Conservation (phyloP, 2,113 vertebrate species). For the Paratilapia polleni region DNA sequence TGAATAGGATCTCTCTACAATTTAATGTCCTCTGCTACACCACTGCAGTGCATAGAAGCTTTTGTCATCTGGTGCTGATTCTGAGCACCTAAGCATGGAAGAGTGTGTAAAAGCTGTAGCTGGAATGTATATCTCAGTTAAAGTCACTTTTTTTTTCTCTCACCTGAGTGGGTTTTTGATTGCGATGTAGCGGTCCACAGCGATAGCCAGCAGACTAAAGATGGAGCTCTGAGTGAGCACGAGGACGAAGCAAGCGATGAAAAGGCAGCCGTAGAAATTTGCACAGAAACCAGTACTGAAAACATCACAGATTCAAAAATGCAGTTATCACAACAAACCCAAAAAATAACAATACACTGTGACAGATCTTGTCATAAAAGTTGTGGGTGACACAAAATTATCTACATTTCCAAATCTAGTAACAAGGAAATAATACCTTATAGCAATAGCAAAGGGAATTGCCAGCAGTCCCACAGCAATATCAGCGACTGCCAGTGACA, state of each 20-base stretch:
- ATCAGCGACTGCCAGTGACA: constrained; percentile 93
- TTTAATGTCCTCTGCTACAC: constrained; percentile 3
- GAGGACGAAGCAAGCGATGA: constrained; percentile 96
- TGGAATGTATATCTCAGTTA: background rate
- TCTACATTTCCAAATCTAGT: background rate
- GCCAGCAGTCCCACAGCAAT: constrained; percentile 94
- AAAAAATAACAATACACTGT: background rate
- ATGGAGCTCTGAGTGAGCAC: constrained; percentile 97
- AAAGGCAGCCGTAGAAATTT: constrained; percentile 93
- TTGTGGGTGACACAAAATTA: background rate
- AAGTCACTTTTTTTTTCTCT: constrained; percentile 49
- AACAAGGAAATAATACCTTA: constrained; percentile 56
- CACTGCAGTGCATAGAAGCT: background rate
- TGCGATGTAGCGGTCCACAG: constrained; percentile 94
- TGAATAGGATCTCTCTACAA: constrained; percentile 17
- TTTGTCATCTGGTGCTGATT: background rate
- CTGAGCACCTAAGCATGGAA: background rate
- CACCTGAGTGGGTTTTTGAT: constrained; percentile 96
- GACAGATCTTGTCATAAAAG: background rate
- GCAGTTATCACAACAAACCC: background rate
- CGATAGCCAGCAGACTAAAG: constrained; percentile 96
- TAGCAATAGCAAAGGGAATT: constrained; percentile 93
- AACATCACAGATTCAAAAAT: background rate
- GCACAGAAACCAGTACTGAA: constrained; percentile 92
- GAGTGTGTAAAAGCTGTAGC: background rate